Evolutionary conservation across 92 coral and sea anemone species (phyloP).

Genomic region (Heliopora coerulea): DNA sequence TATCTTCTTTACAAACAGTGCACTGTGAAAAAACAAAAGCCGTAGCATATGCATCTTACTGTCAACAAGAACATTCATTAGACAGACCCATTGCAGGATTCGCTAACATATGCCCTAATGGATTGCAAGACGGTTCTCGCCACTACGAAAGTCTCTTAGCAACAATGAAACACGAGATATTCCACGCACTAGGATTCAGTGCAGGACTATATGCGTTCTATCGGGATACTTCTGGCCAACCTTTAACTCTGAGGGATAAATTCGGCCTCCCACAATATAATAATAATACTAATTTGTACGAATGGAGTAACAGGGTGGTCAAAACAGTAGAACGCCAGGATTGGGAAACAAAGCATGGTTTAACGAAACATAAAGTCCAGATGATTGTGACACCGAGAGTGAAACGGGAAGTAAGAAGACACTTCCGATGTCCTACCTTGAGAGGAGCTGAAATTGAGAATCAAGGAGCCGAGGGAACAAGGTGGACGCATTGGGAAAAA

Average conservation of each 20-base stretch:
- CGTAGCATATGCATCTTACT: conserved; percentile 95
- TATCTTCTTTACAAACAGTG: conserved; percentile 82
- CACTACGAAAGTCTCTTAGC: conserved; percentile 86
- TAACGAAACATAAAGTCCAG: conserved; percentile 62
- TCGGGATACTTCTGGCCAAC: conserved; percentile 69
- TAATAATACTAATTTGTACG: conserved; percentile 70
- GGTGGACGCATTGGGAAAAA: conserved; percentile 97
- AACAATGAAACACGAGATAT: conserved; percentile 92
- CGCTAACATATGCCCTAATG: conserved; percentile 91
- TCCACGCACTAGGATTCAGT: conserved; percentile 93
- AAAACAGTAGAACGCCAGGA: conserved; percentile 63
- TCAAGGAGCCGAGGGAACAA: conserved; percentile 92
- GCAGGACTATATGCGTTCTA: conserved; percentile 97
- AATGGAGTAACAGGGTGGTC: conserved; percentile 81
- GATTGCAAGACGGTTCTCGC: conserved; percentile 72
- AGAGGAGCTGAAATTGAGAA: conserved; percentile 99
- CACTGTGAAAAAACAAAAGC: conserved; percentile 88
- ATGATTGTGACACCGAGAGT: conserved; percentile 94
- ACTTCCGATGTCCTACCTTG: conserved; percentile 76
- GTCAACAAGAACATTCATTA: conserved; percentile 91
- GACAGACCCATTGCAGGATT: conserved; percentile 98
- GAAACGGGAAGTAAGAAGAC: conserved; percentile 66
- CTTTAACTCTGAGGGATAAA: conserved; percentile 73
- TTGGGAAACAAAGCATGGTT: conserved; percentile 83
- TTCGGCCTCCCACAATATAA: conserved; percentile 87